These are phyloP conservation scores for Bungarus multicinctus DNA, from an alignment of 2,113 vertebrate genomes.

Conservation along the genomic window DNA sequence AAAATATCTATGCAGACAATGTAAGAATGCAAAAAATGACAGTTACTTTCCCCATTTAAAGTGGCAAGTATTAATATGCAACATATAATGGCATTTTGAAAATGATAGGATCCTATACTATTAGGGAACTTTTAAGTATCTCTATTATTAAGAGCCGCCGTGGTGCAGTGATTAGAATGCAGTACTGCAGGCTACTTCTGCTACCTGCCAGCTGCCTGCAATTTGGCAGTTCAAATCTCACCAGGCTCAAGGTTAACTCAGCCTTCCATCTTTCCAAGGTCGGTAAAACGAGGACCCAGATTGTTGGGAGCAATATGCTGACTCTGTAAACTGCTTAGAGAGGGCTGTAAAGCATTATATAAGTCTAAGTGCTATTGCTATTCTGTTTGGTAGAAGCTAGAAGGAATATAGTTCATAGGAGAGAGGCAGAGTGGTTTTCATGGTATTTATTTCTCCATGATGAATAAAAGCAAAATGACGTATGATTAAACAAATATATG, in stretches of 20 bases:
- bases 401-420: background rate
- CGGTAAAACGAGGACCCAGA: too few species aligned
- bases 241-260: too few species aligned
- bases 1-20: background rate
- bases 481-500: background rate
- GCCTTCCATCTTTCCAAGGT: too few species aligned
- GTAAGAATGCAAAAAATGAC: background rate
- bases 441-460: background rate
- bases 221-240: too few species aligned
- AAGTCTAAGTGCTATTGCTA: too few species aligned
- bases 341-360: too few species aligned
- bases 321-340: too few species aligned
- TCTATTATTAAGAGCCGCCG: background rate
- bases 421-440: background rate
- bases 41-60: background rate
- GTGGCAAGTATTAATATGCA: background rate
- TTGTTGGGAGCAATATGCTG: too few species aligned
- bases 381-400: background rate
- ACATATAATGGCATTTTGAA: background rate
- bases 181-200: too few species aligned
- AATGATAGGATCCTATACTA: background rate
- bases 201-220: too few species aligned
- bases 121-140: background rate
- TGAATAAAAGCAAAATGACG: background rate
- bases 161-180: too few species aligned